These are phyloP conservation scores for Anhinga anhinga DNA, from an alignment of 2,113 vertebrate species.

Conservation along the genomic window DNA sequence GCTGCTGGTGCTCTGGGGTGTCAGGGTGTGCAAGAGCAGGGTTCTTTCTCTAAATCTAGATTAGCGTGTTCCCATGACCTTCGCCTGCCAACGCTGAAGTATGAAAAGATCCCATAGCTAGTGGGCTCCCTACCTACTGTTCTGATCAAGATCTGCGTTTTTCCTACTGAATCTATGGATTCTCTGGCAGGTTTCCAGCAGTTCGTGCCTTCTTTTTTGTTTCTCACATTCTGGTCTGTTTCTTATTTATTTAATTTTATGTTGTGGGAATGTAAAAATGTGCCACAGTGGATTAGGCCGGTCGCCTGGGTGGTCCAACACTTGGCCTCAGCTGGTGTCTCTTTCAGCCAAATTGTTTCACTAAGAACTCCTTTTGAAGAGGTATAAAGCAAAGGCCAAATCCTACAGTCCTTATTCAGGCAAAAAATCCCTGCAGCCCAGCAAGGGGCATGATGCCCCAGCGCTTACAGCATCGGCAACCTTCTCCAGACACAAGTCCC, in stretches of 20 bases:
- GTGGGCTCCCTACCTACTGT: not conserved
- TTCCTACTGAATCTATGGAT: not conserved
- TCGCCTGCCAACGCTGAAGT: not conserved
- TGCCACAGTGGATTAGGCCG: not conserved
- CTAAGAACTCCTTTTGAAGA: not conserved
- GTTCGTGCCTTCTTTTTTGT: not conserved
- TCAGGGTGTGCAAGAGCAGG: rapidly evolving
- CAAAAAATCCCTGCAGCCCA: not conserved
- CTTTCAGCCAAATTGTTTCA: not conserved
- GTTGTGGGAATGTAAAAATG: not conserved
- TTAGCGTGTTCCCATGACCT: too few relatives aligned
- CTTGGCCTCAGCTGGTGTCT: not conserved
- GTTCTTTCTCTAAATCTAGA: not conserved
- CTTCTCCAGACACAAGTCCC: not conserved
- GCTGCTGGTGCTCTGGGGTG: not conserved
- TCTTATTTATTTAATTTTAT: not conserved
- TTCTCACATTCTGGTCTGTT: not conserved
- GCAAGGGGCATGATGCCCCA: not conserved
- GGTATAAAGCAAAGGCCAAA: not conserved
- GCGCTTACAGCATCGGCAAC: not conserved
- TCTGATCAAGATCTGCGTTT: rapidly evolving
- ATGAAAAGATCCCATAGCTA: not conserved
- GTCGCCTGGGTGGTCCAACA: not conserved
- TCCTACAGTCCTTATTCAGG: not conserved
- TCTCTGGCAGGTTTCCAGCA: not conserved